phyloP scores from a whole-genome alignment of 2,113 vertebrate genomes.

The Grammomys surdaster region DNA sequence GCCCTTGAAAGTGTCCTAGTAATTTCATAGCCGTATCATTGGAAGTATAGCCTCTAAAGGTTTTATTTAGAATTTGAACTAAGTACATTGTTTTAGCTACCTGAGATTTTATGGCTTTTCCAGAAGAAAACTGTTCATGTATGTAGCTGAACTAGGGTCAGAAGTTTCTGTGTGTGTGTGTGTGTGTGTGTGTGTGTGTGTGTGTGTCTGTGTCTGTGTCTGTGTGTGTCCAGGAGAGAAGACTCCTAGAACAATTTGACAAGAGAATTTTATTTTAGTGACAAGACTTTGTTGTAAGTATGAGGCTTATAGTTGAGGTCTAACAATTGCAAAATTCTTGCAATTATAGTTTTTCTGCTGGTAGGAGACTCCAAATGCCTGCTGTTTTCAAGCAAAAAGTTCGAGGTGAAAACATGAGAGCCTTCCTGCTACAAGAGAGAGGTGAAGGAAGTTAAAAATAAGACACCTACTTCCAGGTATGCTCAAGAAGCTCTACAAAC shows the following conservation, averaged over 20 bases:
- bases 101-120: conserved; percentile 4
- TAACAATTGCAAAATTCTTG: neutral
- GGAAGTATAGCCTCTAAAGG: neutral
- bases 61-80: conserved; percentile 41
- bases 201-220: neutral
- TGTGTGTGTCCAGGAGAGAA: neutral
- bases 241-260: neutral
- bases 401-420: neutral
- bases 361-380: neutral
- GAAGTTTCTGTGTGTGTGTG: neutral
- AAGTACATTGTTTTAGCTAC: conserved; percentile 24
- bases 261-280: neutral
- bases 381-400: neutral
- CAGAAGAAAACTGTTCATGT: neutral
- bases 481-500: neutral
- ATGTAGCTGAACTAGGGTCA: neutral
- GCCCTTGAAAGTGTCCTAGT: neutral
- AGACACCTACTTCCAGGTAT: neutral
- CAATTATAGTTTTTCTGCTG: neutral
- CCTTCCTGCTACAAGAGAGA: neutral
- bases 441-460: neutral
- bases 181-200: no score
- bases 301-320: neutral
- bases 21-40: conserved; percentile 8
- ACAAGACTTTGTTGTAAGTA: neutral